Percentiles rank a stretch among this genome's conserved stretches.
Evolutionary conservation across 2,797 vertebrate genomes (phyloP).

Genomic region (Enteromius trimaculatus): DNA sequence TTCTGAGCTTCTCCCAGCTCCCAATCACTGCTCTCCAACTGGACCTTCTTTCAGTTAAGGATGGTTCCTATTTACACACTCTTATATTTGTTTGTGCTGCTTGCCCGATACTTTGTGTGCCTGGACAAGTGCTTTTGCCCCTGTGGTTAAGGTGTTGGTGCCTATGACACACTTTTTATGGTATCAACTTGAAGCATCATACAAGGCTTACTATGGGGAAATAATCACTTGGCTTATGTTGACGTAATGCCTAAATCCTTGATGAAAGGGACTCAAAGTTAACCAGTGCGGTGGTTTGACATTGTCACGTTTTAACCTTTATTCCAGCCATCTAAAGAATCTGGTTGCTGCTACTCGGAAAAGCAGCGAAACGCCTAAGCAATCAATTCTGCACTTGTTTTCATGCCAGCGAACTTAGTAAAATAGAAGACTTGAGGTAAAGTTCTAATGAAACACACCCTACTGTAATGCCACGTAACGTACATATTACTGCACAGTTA

Average conservation of each 20-base stretch:
- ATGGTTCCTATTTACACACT: constrained; percentile 2
- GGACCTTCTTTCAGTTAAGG: neutral
- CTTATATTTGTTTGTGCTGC: constrained; percentile 5
- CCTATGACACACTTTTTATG: constrained; percentile 18
- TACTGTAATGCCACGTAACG: neutral
- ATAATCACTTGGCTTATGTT: neutral
- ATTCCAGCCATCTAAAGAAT: neutral
- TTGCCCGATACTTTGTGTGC: neutral
- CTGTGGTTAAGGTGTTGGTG: neutral
- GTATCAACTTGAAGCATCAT: neutral
- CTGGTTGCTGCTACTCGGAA: neutral
- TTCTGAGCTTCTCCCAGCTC: constrained; percentile 51
- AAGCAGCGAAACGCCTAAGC: neutral
- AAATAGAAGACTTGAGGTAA: neutral
- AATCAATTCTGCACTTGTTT: neutral
- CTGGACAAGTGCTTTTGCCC: constrained; percentile 19
- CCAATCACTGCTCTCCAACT: neutral
- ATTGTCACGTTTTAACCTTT: neutral
- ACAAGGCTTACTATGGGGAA: neutral
- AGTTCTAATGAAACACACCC: neutral
- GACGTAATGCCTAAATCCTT: neutral
- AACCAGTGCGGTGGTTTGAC: neutral
- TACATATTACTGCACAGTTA: neutral
- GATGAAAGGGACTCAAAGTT: neutral
- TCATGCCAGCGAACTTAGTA: neutral